These are phyloP conservation scores for Probaryconus sp. DNA, from an alignment of 1,140 invertebrate species.

Conservation along the genomic window DNA sequence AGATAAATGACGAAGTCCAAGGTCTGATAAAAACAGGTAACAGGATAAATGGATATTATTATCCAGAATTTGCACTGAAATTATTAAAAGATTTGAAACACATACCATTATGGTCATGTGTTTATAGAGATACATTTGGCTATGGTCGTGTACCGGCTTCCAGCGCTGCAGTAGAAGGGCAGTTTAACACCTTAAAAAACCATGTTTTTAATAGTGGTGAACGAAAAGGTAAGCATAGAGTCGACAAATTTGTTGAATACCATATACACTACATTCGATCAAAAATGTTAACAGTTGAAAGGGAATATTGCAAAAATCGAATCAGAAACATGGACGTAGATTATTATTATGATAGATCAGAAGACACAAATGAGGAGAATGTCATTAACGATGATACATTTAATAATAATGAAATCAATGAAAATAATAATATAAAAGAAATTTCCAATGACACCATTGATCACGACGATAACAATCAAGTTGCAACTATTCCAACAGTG, in stretches of 20 bases:
- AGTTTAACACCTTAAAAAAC: slow-evolving; percentile 53
- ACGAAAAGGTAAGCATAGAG: slow-evolving; percentile 18
- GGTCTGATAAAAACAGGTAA: background rate
- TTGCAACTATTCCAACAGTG: too few relatives aligned
- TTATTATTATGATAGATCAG: too few relatives aligned
- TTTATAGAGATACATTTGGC: slow-evolving; percentile 26
- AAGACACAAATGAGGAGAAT: too few relatives aligned
- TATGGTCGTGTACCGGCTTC: slow-evolving; percentile 53
- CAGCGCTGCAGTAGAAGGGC: slow-evolving; percentile 45
- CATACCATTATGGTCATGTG: slow-evolving; percentile 41
- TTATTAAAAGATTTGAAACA: slow-evolving; percentile 26
- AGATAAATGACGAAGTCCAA: background rate
- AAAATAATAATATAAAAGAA: too few relatives aligned
- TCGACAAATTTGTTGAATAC: slow-evolving; percentile 39
- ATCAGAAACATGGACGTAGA: background rate
- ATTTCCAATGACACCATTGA: too few relatives aligned
- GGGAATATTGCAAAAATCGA: background rate
- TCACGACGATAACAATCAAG: too few relatives aligned
- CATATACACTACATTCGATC: slow-evolving; percentile 13
- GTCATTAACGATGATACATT: too few relatives aligned
- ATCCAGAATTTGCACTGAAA: background rate
- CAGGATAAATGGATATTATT: slow-evolving; percentile 6
- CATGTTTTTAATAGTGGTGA: slow-evolving; percentile 26
- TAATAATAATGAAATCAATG: too few relatives aligned
- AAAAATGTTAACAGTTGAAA: background rate